Percentiles rank a stretch among this genome's conserved stretches.
These are phyloP conservation scores for Gymnoscopelus microlampas DNA, from an alignment of 2,797 vertebrate species.

Conservation along the genomic window DNA sequence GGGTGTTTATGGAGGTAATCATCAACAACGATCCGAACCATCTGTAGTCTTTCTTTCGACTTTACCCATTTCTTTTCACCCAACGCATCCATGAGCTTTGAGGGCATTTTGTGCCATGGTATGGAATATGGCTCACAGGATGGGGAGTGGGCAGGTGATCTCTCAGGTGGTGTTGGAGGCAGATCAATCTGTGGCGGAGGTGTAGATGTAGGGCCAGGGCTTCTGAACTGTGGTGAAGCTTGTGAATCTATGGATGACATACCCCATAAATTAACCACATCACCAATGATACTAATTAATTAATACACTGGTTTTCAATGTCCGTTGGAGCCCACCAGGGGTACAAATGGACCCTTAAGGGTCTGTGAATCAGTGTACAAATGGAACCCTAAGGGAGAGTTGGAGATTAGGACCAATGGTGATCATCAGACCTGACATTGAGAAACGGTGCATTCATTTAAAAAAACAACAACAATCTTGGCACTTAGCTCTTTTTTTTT, in stretches of 20 bases:
- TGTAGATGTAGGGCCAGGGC: background rate
- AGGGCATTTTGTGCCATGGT: constrained; percentile 33
- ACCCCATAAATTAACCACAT: background rate
- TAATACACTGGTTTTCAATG: too few species aligned
- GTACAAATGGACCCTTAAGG: too few species aligned
- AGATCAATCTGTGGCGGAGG: background rate
- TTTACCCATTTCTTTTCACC: constrained; percentile 27
- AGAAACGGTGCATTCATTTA: too few species aligned
- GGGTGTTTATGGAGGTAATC: constrained; percentile 16
- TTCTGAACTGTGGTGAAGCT: background rate
- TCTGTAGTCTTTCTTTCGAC: constrained; percentile 26
- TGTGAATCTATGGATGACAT: constrained; percentile 15
- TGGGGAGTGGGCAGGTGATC: background rate
- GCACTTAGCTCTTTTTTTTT: too few species aligned
- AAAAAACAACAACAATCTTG: too few species aligned
- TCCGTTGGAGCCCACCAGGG: too few species aligned
- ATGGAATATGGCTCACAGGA: constrained; percentile 9
- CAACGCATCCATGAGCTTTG: constrained; percentile 20
- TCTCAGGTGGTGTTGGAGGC: constrained; percentile 2
- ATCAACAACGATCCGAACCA: constrained; percentile 16
- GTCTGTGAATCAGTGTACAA: too few species aligned
- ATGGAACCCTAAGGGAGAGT: too few species aligned
- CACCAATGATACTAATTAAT: background rate
- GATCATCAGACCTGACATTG: too few species aligned
- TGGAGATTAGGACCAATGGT: too few species aligned